Base-by-base conservation (phyloP, 2,797 vertebrate species). In the Mastacembelus armatus region DNA sequence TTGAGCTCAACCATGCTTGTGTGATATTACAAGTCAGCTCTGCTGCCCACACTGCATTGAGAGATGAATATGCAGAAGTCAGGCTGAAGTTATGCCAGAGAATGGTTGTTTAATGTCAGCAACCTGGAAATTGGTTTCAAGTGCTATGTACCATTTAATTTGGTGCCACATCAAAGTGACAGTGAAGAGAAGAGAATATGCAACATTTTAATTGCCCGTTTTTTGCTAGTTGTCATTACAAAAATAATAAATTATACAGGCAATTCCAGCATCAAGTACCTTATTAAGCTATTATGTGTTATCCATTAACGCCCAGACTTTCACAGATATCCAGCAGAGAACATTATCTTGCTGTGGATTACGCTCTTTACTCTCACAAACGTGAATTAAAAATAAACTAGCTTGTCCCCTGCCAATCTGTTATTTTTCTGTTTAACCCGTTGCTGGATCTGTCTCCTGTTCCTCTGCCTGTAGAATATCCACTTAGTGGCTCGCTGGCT, bases 401-500 rank as follows among this genome's bases (percentile, higher is more conserved):
- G 22, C 29, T n/a, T 50, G 10, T 24, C 5, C 14, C 44, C 50
- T 10, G 36, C 32, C 30, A 48, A 36, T 56, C 21, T 16, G 3
- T 16, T 22, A 1, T 64, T 22, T 60, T 57, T 10, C 29, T 26
- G 32, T 4, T 51, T 40, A 35, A 58, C 52, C 42, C 38, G 45
- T 22, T 27, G 19, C 44, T 47, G 19, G 33, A 21, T 14, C 36
- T 33, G 5, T 39, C 50, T 40, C 15, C 22, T 29, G 14, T 19
- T 30, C 11, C 7, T 14, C 32, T 10, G 8, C 7, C 61, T 33
- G 38, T 67, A 99, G 96, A 98, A 98, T 78, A 96, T 99, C 87
- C 97, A 99, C 81, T 86, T 98, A 77, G 96, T 98, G 63, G 93
- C 96, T 69, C 95, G 94, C 78, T 99, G 98, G 97, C 91, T 98